Conservation (phyloP, 1,140 invertebrate species). For the Leucophenga varia region DNA sequence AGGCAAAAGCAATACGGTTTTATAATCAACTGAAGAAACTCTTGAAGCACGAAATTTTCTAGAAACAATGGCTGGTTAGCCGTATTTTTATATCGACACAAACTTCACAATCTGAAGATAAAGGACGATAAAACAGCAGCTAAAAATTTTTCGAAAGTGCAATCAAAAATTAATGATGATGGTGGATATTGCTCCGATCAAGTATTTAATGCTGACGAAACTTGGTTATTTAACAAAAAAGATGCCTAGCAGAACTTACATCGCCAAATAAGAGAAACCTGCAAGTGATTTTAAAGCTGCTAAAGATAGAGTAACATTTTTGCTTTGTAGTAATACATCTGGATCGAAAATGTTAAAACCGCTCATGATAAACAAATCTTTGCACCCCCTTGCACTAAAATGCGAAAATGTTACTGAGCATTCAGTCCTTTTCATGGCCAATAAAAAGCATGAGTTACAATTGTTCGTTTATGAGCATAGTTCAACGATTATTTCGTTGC, state of each 20-base stretch:
- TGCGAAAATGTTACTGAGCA: conserved; percentile 35
- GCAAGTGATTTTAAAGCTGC: conserved; percentile 42
- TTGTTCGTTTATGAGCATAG: conserved; percentile 42
- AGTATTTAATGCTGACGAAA: too few species aligned
- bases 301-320: conserved; percentile 54
- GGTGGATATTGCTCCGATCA: conserved; percentile 51
- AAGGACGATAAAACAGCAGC: conserved; percentile 31
- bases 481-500: conserved; percentile 31
- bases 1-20: too few species aligned
- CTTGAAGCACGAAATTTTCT: too few species aligned
- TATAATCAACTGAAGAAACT: too few species aligned
- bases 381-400: conserved; percentile 56
- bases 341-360: conserved; percentile 53
- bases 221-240: conserved; percentile 39
- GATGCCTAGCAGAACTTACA: conserved; percentile 38
- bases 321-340: conserved; percentile 29
- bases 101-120: conserved; percentile 46
- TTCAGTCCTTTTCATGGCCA: conserved; percentile 47
- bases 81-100: conserved; percentile 38
- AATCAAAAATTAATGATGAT: conserved; percentile 35
- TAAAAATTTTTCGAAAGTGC: conserved; percentile 2
- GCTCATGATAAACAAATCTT: conserved; percentile 48
- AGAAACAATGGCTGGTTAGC: background rate
- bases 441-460: conserved; percentile 51
- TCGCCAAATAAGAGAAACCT: conserved; percentile 42